These are phyloP conservation scores for Drosophila lowei DNA, from an alignment of 1,140 invertebrate genomes.

Conservation along the genomic window DNA sequence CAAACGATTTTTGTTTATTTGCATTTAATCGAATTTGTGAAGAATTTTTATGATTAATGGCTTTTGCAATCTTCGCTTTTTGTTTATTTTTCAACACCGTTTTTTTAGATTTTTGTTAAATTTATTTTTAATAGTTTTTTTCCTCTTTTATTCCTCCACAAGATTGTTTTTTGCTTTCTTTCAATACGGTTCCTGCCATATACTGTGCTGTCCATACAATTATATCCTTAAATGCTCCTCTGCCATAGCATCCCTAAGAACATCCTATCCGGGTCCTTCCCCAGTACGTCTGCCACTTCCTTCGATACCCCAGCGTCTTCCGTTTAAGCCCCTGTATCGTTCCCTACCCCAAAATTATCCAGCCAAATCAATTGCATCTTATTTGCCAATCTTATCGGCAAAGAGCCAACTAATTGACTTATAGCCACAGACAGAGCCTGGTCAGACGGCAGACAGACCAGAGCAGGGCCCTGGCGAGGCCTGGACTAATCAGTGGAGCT, in stretches of 20 bases:
- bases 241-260: too few species aligned
- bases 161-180: too few species aligned
- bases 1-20: conserved; percentile 2
- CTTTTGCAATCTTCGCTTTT: background rate
- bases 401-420: conserved; percentile 52
- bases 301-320: too few species aligned
- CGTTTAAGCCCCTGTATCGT: too few species aligned
- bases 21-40: conserved; percentile 5
- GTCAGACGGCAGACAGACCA: conserved; percentile 29
- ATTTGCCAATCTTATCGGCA: conserved; percentile 64
- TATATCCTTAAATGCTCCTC: too few species aligned
- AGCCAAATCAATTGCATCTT: conserved; percentile 59
- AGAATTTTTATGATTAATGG: background rate
- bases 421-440: conserved; percentile 33
- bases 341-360: conserved; percentile 4
- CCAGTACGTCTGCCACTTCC: too few species aligned
- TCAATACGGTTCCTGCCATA: too few species aligned
- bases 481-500: conserved; percentile 29
- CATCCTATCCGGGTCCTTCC: too few species aligned
- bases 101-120: background rate
- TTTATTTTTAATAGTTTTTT: too few species aligned
- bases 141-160: too few species aligned
- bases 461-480: conserved; percentile 12
- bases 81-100: background rate
- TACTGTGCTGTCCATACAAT: too few species aligned